Evolutionary conservation across 2,888 invertebrate species (phyloP), one percentile per base, ranked within the genome.

Genomic region (Leucophenga montana): DNA sequence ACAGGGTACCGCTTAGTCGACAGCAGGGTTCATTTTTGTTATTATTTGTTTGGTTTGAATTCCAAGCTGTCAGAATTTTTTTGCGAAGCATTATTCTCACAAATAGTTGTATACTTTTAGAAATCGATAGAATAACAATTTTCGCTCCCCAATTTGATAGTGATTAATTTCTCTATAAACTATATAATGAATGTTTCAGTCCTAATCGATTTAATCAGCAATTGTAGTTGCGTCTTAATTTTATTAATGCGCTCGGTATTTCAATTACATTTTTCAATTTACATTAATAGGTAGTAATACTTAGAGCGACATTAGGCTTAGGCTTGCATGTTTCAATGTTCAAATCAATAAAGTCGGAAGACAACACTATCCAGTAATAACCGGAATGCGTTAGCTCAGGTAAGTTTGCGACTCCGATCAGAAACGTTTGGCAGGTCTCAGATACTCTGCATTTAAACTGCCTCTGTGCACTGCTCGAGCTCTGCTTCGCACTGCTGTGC

Each of bases 201-300:
- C 61, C 18, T 20, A 61, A 61, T 39, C 61, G 61, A 77, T 82
- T 76, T 67, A 62, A 70, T 77, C 74, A 76, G 64, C 72, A 73
- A 68, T 46, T 69, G 57, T 61, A 56, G 68, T 67, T 69, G 67
- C 69, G 16, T 14, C n/a, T 27, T 57, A 56, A 22, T 64, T 39
- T 64, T 39, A 8, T 11, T 11, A 39, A 39, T 39, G 39, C 11
- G 39, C 11, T 8, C 8, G 39, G 8, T 39, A 39, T 39, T 39
- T 27, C 27, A 27, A 39, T 39, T n/a, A n/a, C n/a, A n/a, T n/a
- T n/a, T n/a, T n/a, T 11, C 8, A 39, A 39, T 39, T 39, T 39
- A 3, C 39, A 39, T 39, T 39, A 11, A 56, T 14, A 56, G 20
- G 13, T 14, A 56, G 54, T 22, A 11, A 5, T 16, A 14, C 9